phyloP scores from a whole-genome alignment of 1,140 invertebrate genomes.

The Neodiprion fabricii region DNA sequence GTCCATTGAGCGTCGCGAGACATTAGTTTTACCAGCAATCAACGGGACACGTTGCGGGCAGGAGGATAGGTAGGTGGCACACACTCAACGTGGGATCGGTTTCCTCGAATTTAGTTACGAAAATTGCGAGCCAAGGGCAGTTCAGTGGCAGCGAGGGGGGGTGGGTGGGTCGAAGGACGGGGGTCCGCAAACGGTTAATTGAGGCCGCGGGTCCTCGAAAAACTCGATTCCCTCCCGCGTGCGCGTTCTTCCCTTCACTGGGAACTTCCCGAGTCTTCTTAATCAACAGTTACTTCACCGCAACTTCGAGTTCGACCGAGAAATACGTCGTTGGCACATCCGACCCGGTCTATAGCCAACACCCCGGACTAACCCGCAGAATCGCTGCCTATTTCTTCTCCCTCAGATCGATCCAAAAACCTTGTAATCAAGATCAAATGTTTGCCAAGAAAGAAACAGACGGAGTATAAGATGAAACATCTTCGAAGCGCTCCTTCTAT shows the following conservation, averaged over 20 bases:
- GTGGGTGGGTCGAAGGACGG: not conserved
- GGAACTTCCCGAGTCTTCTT: not conserved
- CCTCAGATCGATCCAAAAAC: not conserved
- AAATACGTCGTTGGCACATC: slow-evolving; percentile 4
- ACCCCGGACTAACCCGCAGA: no score
- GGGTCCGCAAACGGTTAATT: slow-evolving; percentile 1
- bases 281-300: slow-evolving; percentile 3
- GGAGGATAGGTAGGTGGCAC: slow-evolving; percentile 12
- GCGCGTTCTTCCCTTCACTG: not conserved
- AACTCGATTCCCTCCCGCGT: not conserved
- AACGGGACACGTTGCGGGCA: not conserved
- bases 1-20: not conserved
- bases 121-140: slow-evolving; percentile 21
- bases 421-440: not conserved
- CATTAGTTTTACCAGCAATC: not conserved
- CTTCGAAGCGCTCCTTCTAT: not conserved
- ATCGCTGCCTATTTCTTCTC: no score
- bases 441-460: not conserved
- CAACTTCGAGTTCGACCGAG: not conserved
- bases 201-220: not conserved
- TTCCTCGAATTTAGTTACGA: slow-evolving; percentile 33
- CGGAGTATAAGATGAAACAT: not conserved
- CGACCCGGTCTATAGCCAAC: not conserved
- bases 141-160: not conserved
- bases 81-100: slow-evolving; percentile 27